phyloP scores from a whole-genome alignment of 2,113 vertebrate species.

The Pantherophis guttatus region DNA sequence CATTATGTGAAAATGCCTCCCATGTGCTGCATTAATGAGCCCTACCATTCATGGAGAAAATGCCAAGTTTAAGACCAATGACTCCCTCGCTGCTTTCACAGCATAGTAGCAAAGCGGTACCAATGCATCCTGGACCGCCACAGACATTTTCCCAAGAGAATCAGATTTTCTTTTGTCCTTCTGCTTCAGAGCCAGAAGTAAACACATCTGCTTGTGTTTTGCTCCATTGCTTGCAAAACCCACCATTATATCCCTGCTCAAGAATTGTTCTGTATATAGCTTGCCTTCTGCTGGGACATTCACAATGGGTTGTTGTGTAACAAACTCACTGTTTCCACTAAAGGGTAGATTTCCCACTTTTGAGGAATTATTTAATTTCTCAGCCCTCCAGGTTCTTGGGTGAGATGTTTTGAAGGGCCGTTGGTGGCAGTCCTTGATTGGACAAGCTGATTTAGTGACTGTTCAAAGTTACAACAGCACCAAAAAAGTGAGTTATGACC shows the following conservation, averaged over 20 bases:
- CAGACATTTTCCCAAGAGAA: background rate
- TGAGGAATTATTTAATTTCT: background rate
- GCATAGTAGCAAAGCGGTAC: background rate
- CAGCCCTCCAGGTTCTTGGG: background rate
- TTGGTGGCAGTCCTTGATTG: background rate
- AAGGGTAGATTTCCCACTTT: background rate
- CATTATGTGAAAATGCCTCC: background rate
- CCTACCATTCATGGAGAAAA: background rate
- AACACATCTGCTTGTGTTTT: background rate
- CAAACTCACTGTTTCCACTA: background rate
- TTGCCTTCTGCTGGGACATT: background rate
- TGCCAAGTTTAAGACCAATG: background rate
- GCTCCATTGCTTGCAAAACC: background rate
- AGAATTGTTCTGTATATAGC: background rate
- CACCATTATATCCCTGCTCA: background rate
- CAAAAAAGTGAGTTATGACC: background rate
- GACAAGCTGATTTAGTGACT: background rate
- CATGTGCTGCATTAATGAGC: background rate
- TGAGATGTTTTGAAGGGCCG: background rate
- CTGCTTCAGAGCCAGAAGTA: background rate
- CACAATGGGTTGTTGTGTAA: background rate
- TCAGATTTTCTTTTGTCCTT: background rate
- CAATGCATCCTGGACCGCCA: background rate
- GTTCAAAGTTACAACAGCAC: background rate
- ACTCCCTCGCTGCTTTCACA: background rate